phyloP scores from a whole-genome alignment of 2,113 vertebrate genomes.

The Bagarius yarrelli region DNA sequence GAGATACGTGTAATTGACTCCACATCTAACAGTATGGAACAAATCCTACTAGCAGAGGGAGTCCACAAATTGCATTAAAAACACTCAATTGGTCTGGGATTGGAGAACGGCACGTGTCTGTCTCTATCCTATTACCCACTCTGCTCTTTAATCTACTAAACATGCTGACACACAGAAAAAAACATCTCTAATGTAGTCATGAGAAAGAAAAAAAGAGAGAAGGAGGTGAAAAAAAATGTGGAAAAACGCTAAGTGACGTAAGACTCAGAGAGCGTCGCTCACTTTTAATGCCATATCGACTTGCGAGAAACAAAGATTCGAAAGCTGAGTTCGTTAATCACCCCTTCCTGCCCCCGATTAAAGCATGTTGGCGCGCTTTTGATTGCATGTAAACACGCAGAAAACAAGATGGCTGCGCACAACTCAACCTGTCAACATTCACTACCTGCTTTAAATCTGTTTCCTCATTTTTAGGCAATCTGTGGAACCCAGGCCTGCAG shows the following conservation, averaged over 20 bases:
- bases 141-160: conserved; percentile 79
- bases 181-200: conserved; percentile 41
- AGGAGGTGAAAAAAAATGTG: conserved; percentile 19
- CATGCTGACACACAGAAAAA: conserved; percentile 68
- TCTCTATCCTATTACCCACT: conserved; percentile 80
- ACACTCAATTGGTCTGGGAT: conserved; percentile 79
- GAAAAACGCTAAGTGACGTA: conserved; percentile 57
- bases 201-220: conserved; percentile 17
- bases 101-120: conserved; percentile 77
- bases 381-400: conserved; percentile 75
- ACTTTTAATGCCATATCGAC: conserved; percentile 4
- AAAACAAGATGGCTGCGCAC: conserved; percentile 60
- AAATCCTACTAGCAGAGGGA: conserved; percentile 79
- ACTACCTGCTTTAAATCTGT: conserved; percentile 78
- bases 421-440: conserved; percentile 75
- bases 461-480: conserved; percentile 76
- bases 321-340: conserved; percentile 68
- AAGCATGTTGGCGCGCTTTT: conserved; percentile 73
- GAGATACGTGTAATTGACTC: conserved; percentile 81
- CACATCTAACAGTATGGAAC: conserved; percentile 83
- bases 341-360: conserved; percentile 68
- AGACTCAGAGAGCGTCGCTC: not conserved
- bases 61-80: conserved; percentile 81
- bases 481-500: conserved; percentile 79
- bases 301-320: conserved; percentile 59